Conservation (phyloP, 1,140 invertebrate genomes). For the Paraescarpia echinospica region DNA sequence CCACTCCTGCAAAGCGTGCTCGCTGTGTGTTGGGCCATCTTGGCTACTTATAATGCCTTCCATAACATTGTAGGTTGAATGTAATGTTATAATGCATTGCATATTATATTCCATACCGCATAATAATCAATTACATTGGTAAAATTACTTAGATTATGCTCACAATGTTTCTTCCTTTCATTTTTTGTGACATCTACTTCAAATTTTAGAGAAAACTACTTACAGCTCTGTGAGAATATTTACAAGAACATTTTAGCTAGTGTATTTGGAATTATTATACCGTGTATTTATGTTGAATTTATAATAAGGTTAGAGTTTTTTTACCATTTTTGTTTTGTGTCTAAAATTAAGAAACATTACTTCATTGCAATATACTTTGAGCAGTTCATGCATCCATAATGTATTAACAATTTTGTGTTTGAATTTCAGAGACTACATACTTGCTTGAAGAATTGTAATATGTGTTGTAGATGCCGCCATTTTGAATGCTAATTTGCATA, state of each 20-base stretch:
- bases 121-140: too few relatives aligned
- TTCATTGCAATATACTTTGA: neutral
- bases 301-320: too few relatives aligned
- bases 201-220: neutral
- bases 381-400: neutral
- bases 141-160: too few relatives aligned
- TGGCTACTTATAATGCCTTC: too few relatives aligned
- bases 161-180: too few relatives aligned
- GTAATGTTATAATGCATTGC: too few relatives aligned
- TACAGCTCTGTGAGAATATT: neutral
- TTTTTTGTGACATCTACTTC: neutral
- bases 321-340: too few relatives aligned
- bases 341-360: neutral
- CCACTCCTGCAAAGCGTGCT: neutral
- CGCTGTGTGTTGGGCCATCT: neutral
- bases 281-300: neutral
- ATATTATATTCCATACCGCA: too few relatives aligned
- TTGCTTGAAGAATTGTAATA: neutral
- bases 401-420: neutral
- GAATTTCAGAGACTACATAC: neutral
- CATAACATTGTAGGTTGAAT: too few relatives aligned
- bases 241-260: neutral
- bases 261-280: neutral
- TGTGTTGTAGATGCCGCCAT: neutral
- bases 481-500: slow-evolving; percentile 1